Conservation (phyloP, 2,113 vertebrate species). For the Psammodynastes pulverulentus region DNA sequence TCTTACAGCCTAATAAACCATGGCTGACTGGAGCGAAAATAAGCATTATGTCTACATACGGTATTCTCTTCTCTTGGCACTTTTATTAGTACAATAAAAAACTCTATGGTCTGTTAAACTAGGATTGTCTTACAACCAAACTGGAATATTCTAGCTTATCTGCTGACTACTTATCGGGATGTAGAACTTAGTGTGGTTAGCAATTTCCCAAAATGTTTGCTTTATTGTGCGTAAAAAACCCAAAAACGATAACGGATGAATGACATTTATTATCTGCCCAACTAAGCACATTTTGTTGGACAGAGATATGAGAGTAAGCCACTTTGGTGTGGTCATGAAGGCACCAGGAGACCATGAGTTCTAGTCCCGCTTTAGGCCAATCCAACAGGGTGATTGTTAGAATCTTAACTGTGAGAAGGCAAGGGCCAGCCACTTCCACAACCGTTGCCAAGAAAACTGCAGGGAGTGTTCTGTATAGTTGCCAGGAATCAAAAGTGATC, state of each 20-base stretch:
- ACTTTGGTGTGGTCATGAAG: not conserved
- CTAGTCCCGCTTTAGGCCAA: not conserved
- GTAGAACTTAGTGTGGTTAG: not conserved
- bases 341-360: not conserved
- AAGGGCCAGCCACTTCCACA: not conserved
- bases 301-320: not conserved
- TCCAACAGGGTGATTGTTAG: not conserved
- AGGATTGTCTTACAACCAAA: not conserved
- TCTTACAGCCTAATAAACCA: not conserved
- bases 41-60: not conserved
- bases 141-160: not conserved
- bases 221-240: not conserved
- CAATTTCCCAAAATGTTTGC: not conserved
- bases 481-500: not conserved
- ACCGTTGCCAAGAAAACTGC: not conserved
- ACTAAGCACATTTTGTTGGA: not conserved
- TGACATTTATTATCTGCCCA: not conserved
- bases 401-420: not conserved
- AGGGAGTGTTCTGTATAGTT: not conserved
- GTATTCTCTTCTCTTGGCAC: not conserved
- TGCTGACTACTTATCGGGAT: not conserved
- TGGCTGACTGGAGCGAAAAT: not conserved
- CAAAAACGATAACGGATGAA: not conserved
- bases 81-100: not conserved
- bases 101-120: not conserved